Percentiles rank a stretch among this genome's conserved stretches.
Conservation (phyloP, 2,113 vertebrate genomes). For the Miniopterus natalensis region DNA sequence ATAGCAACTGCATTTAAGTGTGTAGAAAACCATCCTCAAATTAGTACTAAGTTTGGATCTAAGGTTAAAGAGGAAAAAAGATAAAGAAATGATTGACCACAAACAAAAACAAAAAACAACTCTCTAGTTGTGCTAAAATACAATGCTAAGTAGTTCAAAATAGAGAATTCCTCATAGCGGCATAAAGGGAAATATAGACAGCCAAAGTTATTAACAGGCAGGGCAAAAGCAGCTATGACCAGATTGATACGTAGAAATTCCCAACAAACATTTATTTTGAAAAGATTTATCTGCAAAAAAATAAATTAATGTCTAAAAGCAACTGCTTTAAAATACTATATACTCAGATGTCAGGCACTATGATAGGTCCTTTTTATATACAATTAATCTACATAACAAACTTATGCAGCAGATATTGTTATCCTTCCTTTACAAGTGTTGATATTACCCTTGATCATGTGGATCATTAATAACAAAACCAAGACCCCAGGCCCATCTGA, state of each 20-base stretch:
- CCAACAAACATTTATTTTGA: slow-evolving; percentile 55
- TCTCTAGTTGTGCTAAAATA: slow-evolving; percentile 31
- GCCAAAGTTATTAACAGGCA: slow-evolving; percentile 6
- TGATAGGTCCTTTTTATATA: neutral
- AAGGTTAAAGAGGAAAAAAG: neutral
- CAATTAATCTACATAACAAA: slow-evolving; percentile 13
- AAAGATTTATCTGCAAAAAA: slow-evolving; percentile 44
- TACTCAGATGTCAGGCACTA: neutral
- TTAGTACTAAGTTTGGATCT: slow-evolving; percentile 14
- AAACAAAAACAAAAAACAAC: neutral
- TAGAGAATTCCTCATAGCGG: slow-evolving; percentile 7
- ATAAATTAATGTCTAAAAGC: slow-evolving; percentile 38
- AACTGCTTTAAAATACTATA: slow-evolving; percentile 46
- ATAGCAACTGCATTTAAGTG: neutral
- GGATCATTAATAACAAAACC: neutral
- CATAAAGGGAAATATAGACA: neutral
- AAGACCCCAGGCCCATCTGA: slow-evolving; percentile 17
- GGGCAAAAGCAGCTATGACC: neutral
- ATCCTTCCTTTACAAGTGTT: neutral
- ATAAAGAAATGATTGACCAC: neutral
- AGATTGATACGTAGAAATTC: slow-evolving; percentile 45
- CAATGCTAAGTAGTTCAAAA: slow-evolving; percentile 58
- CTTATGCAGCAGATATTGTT: neutral
- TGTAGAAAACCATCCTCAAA: slow-evolving; percentile 44
- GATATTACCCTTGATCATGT: neutral